Percentiles rank a stretch among this genome's conserved stretches.
Conservation (phyloP, 2,888 invertebrate genomes). For the Melanargia galathea region DNA sequence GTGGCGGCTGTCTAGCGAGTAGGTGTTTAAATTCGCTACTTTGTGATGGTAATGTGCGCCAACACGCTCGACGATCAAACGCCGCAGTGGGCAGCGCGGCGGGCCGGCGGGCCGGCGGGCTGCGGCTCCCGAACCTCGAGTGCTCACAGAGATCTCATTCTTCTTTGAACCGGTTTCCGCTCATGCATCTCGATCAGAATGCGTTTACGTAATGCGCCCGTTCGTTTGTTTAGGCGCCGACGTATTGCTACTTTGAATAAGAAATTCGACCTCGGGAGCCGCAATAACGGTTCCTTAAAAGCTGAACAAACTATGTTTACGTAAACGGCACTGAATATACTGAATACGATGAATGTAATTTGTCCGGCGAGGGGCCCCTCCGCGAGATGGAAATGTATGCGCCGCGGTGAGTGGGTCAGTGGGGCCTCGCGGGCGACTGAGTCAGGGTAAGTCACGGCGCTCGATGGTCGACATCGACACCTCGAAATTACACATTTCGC, state of each 20-base stretch:
- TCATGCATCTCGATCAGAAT: slow-evolving; percentile 55
- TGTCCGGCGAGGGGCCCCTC: background rate
- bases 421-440: background rate
- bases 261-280: slow-evolving; percentile 59
- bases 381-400: background rate
- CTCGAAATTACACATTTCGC: no score
- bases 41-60: slow-evolving; percentile 67
- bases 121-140: no score
- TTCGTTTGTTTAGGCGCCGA: slow-evolving; percentile 70
- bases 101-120: no score
- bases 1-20: background rate
- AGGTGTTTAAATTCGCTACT: slow-evolving; percentile 43
- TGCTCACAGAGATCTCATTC: slow-evolving; percentile 25
- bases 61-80: slow-evolving; percentile 54
- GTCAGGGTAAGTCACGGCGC: no score
- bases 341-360: slow-evolving; percentile 12
- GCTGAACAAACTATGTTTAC: slow-evolving; percentile 46
- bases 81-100: slow-evolving; percentile 43
- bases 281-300: slow-evolving; percentile 38
- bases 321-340: slow-evolving; percentile 35
- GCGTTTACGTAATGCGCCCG: slow-evolving; percentile 58
- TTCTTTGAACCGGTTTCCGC: slow-evolving; percentile 42
- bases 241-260: slow-evolving; percentile 76
- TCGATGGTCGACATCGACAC: no score
- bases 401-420: background rate